Conservation (phyloP, 2,797 vertebrate species). For the Scarus forsteni region DNA sequence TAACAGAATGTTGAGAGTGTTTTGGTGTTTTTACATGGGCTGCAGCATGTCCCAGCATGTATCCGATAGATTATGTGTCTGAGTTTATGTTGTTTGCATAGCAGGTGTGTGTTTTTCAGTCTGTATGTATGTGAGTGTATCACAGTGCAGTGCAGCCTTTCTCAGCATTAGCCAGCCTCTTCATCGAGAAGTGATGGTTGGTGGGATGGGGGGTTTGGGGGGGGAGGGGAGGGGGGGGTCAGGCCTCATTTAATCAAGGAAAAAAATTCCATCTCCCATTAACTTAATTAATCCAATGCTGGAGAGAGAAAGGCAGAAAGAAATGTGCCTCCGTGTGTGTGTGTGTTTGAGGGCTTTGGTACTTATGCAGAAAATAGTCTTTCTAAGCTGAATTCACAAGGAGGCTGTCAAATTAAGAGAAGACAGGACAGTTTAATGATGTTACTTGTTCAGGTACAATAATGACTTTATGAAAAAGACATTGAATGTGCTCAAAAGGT, state of each 20-base stretch:
- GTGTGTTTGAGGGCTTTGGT: conserved; percentile 9
- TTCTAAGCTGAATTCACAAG: conserved; percentile 26
- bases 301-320: conserved; percentile 51
- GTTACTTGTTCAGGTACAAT: conserved; percentile 12
- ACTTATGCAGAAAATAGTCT: conserved; percentile 22
- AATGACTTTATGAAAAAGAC: conserved; percentile 13
- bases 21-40: conserved; percentile 6
- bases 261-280: conserved; percentile 83
- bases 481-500: background rate
- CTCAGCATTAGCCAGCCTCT: conserved; percentile 57
- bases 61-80: background rate
- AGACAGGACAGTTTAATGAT: conserved; percentile 11
- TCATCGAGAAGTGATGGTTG: conserved; percentile 64
- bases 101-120: background rate
- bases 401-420: conserved; percentile 26
- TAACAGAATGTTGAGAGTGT: background rate
- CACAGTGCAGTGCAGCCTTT: conserved; percentile 36
- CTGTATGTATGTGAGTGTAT: background rate
- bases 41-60: background rate
- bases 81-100: background rate
- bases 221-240: conserved; percentile 48
- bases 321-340: conserved; percentile 28
- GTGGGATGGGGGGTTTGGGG: too few relatives aligned
- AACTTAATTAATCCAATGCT: conserved; percentile 82
- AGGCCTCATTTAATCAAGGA: conserved; percentile 81